A percentile compares a stretch with the other conserved stretches of the same genome.
phyloP scores from a whole-genome alignment of 37 sponge, comb jelly and placozoan species.

The Aplysina aerophoba region DNA sequence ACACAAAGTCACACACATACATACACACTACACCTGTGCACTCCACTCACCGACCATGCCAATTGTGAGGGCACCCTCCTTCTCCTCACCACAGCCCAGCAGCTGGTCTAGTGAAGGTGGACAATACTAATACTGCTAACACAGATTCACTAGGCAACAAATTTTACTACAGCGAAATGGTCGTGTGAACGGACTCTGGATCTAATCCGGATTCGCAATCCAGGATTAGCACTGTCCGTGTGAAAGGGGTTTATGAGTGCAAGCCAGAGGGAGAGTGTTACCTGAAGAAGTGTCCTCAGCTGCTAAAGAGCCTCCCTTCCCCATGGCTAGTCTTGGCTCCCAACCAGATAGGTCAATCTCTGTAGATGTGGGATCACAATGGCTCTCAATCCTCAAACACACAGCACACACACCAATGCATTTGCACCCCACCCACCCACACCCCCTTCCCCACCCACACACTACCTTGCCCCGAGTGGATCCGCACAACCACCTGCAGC shows the following conservation, averaged over 20 bases:
- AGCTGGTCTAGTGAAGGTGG: background rate
- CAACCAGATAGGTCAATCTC: slow-evolving; percentile 57
- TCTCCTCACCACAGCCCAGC: slow-evolving; percentile 21
- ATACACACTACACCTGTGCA: background rate
- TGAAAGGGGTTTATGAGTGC: too few species aligned
- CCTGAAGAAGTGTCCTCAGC: background rate
- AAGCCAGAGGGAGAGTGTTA: too few species aligned
- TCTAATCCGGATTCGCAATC: too few species aligned
- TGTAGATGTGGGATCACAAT: background rate
- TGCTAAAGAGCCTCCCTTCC: background rate
- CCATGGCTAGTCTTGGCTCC: slow-evolving; percentile 29
- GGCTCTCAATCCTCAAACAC: background rate
- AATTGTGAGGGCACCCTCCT: slow-evolving; percentile 74
- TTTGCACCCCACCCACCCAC: background rate
- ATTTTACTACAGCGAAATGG: too few species aligned
- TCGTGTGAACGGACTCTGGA: too few species aligned
- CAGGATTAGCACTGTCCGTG: too few species aligned
- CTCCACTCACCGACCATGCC: slow-evolving; percentile 85
- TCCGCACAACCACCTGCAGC: slow-evolving; percentile 48
- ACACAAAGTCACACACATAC: background rate
- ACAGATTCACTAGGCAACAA: too few species aligned
- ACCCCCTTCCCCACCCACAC: background rate
- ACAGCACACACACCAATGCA: background rate
- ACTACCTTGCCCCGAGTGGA: slow-evolving; percentile 57
- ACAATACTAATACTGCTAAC: too few species aligned